Conservation (phyloP, 2,797 vertebrate species). For the Trichosurus vulpecula region DNA sequence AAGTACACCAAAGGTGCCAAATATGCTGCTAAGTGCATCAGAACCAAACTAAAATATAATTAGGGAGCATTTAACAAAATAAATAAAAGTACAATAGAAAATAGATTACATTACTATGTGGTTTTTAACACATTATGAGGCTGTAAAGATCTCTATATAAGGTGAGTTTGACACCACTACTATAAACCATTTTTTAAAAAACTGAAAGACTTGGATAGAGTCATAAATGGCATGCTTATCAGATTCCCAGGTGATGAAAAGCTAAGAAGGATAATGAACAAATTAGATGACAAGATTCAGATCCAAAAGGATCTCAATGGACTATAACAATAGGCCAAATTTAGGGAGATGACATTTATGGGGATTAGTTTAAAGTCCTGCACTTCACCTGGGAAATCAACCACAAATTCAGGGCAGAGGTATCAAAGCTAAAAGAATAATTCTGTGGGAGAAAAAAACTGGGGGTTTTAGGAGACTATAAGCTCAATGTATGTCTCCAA, state of each 20-base stretch:
- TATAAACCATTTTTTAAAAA: too few species aligned
- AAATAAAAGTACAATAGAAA: neutral
- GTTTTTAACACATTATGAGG: too few species aligned
- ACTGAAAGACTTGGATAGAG: neutral
- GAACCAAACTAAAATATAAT: neutral
- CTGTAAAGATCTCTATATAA: too few species aligned
- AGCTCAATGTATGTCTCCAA: too few species aligned
- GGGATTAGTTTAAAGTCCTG: too few species aligned
- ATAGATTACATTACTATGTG: too few species aligned
- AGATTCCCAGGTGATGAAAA: neutral
- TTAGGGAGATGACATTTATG: neutral
- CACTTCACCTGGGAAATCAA: neutral
- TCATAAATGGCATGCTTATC: neutral
- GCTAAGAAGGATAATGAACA: neutral
- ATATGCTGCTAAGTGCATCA: neutral
- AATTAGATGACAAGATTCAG: neutral
- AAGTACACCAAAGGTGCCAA: neutral
- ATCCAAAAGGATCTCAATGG: too few species aligned
- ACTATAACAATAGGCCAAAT: neutral
- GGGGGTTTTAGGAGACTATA: too few species aligned
- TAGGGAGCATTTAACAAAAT: neutral
- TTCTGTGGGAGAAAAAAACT: neutral
- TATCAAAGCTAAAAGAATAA: neutral
- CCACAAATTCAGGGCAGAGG: neutral
- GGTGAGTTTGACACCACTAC: too few species aligned